A percentile compares a stretch with the other conserved stretches of the same genome.
phyloP scores from a whole-genome alignment of 2,888 invertebrate genomes.

The Ormyrus rosae region DNA sequence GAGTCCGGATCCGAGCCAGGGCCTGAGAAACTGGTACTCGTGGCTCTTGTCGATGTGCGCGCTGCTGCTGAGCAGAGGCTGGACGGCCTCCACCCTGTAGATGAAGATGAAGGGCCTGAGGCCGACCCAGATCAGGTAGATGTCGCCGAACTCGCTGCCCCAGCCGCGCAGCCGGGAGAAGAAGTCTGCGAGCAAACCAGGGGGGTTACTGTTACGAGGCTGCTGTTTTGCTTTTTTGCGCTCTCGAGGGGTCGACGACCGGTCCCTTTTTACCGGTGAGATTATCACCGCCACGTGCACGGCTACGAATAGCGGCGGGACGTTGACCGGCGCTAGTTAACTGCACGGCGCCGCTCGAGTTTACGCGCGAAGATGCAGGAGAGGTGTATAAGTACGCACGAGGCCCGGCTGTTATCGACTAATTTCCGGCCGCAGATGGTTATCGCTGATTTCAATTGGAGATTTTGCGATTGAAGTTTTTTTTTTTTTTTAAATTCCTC shows the following conservation, averaged over 20 bases:
- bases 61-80: conserved; percentile 71
- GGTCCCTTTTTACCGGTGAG: too few relatives aligned
- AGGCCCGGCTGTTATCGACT: neutral
- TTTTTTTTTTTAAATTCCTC: neutral
- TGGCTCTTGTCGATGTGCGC: conserved; percentile 72
- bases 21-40: conserved; percentile 70
- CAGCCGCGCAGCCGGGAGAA: conserved; percentile 69
- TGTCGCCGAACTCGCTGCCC: conserved; percentile 69
- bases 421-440: neutral
- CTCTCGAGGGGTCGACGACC: neutral
- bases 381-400: too few relatives aligned
- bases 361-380: neutral
- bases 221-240: neutral
- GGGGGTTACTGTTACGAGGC: too few relatives aligned
- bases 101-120: conserved; percentile 72
- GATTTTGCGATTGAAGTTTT: neutral
- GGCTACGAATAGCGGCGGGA: neutral
- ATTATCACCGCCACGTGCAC: too few relatives aligned
- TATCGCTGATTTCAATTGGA: conserved; percentile 20
- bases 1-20: conserved; percentile 73
- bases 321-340: conserved; percentile 5
- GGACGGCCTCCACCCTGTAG: conserved; percentile 69
- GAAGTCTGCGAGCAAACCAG: conserved; percentile 65
- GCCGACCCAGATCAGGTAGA: conserved; percentile 73
- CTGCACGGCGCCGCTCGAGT: neutral